phyloP scores from a whole-genome alignment of 2,888 invertebrate species.

The Ecliptopera silaceata region DNA sequence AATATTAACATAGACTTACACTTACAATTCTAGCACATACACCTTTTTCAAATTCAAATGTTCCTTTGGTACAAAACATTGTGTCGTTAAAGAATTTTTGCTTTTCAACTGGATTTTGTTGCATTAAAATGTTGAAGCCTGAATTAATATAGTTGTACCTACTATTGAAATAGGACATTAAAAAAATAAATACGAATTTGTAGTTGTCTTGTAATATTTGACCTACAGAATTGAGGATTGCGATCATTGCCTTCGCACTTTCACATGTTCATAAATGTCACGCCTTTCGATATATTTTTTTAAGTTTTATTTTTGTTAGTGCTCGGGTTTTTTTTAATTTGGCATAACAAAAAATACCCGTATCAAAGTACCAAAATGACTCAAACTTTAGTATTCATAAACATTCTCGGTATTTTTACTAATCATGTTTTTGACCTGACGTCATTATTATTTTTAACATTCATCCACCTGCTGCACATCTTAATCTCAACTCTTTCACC shows the following conservation, averaged over 20 bases:
- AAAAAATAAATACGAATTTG: too few species aligned
- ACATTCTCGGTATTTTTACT: constrained; percentile 27
- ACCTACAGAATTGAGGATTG: constrained; percentile 24
- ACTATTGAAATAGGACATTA: too few species aligned
- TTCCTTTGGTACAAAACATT: too few species aligned
- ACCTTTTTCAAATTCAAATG: too few species aligned
- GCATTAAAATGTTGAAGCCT: too few species aligned
- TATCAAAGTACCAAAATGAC: constrained; percentile 31
- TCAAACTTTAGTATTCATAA: constrained; percentile 42
- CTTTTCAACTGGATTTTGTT: too few species aligned
- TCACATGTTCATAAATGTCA: constrained; percentile 34
- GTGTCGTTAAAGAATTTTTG: too few species aligned
- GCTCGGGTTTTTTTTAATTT: too few species aligned
- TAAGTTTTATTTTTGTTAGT: too few species aligned
- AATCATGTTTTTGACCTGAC: constrained; percentile 25
- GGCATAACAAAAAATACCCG: not conserved
- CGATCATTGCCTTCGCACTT: constrained; percentile 37
- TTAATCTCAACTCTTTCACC: not conserved
- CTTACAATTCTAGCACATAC: too few species aligned
- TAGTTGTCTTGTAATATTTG: not conserved
- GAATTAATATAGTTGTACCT: too few species aligned
- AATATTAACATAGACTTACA: too few species aligned
- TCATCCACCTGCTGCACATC: not conserved
- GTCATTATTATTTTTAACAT: constrained; percentile 5
- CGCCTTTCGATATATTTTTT: not conserved